Evolutionary conservation across 2,888 invertebrate genomes (phyloP).

Genomic region (Lithophane semibrunnea): DNA sequence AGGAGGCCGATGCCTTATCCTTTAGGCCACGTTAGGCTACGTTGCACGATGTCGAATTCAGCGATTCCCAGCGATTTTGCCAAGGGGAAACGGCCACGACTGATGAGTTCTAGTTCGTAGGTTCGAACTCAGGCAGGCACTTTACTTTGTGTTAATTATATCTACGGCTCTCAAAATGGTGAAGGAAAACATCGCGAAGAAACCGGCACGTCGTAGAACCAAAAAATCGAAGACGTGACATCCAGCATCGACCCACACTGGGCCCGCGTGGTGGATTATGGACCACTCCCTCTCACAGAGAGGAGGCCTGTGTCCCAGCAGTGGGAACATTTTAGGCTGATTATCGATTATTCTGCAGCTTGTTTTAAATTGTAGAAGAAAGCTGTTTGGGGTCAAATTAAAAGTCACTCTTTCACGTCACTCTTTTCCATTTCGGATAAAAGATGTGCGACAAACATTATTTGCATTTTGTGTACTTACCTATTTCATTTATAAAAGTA

Average conservation of each 20-base stretch:
- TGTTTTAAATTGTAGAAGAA: slow-evolving; percentile 3
- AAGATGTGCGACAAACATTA: neutral
- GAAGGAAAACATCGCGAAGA: neutral
- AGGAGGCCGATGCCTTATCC: slow-evolving; percentile 94
- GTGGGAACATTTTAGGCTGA: neutral
- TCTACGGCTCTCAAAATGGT: too few relatives aligned
- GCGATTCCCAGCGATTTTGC: too few relatives aligned
- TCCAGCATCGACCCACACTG: neutral
- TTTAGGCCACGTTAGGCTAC: slow-evolving; percentile 93
- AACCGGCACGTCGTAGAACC: neutral
- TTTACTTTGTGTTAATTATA: too few relatives aligned
- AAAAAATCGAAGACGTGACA: neutral
- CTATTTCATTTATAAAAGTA: neutral
- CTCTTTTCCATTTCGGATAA: neutral
- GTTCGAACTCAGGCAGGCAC: too few relatives aligned
- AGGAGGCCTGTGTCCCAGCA: too few relatives aligned
- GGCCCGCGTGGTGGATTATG: neutral
- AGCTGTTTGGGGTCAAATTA: neutral
- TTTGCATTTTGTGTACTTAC: neutral
- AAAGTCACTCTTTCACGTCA: neutral
- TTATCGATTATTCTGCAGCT: neutral
- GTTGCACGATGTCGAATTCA: fast-evolving
- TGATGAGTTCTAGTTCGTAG: neutral
- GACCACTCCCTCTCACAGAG: neutral
- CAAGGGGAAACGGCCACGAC: too few relatives aligned